phyloP scores from a whole-genome alignment of 2,113 vertebrate genomes.

The Sceloporus tristichus region DNA sequence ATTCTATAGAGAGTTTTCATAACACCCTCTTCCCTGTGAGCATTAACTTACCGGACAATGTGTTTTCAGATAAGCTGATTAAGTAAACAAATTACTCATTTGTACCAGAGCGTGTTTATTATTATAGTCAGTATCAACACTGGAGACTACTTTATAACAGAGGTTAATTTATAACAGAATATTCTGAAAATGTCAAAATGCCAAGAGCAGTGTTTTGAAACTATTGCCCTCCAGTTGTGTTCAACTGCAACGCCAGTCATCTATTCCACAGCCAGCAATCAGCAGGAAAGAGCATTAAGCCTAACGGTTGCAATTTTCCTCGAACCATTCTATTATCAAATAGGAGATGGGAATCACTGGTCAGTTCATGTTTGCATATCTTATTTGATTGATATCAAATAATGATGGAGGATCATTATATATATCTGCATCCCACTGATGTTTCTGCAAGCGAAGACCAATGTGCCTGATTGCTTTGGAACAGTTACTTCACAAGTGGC shows the following conservation, averaged over 20 bases:
- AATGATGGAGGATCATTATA: background rate
- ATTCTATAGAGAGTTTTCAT: background rate
- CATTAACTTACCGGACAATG: background rate
- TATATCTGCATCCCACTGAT: background rate
- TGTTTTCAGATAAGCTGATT: constrained; percentile 11
- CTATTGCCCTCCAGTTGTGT: background rate
- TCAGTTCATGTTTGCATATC: background rate
- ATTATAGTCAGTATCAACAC: background rate
- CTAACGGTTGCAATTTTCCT: background rate
- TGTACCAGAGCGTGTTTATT: background rate
- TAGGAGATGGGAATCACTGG: background rate
- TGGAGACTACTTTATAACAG: background rate
- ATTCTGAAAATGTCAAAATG: background rate
- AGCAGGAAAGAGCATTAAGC: too few species aligned
- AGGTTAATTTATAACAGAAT: too few species aligned
- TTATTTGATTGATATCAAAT: background rate
- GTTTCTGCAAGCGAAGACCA: background rate
- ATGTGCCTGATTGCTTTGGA: background rate
- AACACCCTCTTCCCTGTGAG: background rate
- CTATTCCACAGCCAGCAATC: background rate
- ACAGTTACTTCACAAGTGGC: background rate
- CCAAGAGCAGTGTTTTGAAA: background rate
- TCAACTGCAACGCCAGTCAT: background rate
- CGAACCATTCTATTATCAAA: background rate
- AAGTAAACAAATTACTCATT: background rate